Evolutionary conservation across 2,113 vertebrate species (phyloP).

Genomic region (Sylvietta virens): DNA sequence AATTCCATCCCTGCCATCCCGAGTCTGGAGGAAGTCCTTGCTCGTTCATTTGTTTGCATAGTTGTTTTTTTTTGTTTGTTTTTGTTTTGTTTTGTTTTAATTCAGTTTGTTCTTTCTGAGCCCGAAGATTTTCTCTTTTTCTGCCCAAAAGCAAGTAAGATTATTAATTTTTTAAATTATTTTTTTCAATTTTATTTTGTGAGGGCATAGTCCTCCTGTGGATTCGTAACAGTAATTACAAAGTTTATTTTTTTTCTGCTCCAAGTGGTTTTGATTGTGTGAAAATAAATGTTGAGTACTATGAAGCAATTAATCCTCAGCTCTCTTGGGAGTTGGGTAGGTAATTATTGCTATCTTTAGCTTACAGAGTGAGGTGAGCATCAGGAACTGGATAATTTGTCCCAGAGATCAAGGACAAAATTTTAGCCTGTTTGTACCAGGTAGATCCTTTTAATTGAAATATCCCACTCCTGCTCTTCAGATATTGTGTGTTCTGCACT

Average conservation of each 20-base stretch:
- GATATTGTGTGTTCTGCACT: not conserved
- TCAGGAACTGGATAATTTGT: not conserved
- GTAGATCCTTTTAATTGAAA: not conserved
- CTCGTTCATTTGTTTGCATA: not conserved
- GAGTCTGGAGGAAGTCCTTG: not conserved
- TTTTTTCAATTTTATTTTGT: too few species aligned
- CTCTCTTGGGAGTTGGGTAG: not conserved
- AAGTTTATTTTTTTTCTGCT: not conserved
- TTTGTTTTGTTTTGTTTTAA: not conserved
- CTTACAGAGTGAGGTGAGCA: not conserved
- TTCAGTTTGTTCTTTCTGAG: not conserved
- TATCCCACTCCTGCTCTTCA: not conserved
- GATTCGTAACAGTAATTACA: not conserved
- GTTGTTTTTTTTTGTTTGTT: not conserved
- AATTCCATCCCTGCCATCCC: not conserved
- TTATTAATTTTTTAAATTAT: not conserved
- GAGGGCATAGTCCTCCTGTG: not conserved
- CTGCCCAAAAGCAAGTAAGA: not conserved
- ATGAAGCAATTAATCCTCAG: slow-evolving; percentile 36
- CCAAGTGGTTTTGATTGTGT: not conserved
- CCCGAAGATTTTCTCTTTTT: not conserved
- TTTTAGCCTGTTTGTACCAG: not conserved
- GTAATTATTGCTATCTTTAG: slow-evolving; percentile 33
- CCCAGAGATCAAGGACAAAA: not conserved
- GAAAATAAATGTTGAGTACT: slow-evolving; percentile 37